These are phyloP conservation scores for Microctenopoma steveboyesi DNA, from an alignment of 2,797 vertebrate genomes.

Conservation along the genomic window DNA sequence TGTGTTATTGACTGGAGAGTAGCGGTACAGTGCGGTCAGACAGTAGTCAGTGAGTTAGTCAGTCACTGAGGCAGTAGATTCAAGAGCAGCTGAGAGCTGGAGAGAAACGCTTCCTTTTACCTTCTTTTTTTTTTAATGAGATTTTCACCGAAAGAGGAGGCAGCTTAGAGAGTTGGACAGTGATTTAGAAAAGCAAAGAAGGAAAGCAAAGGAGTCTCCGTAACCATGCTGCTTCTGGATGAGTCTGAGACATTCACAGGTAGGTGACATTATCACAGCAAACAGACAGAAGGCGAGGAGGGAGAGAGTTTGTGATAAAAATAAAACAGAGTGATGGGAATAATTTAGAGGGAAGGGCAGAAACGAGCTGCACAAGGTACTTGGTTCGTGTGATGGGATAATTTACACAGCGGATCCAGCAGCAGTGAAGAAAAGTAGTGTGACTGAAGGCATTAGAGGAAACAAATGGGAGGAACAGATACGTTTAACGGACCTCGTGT, in stretches of 20 bases:
- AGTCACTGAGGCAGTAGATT: conserved; percentile 52
- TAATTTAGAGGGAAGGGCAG: too few species aligned
- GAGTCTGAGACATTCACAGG: conserved; percentile 76
- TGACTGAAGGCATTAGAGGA: background rate
- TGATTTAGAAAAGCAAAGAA: conserved; percentile 11
- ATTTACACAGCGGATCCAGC: background rate
- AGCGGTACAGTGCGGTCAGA: conserved; percentile 21
- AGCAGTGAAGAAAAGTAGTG: too few species aligned
- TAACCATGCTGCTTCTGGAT: conserved; percentile 79
- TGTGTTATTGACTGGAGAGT: conserved; percentile 46
- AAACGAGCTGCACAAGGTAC: background rate
- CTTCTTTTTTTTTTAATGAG: background rate
- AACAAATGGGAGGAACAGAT: background rate
- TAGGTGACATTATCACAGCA: conserved; percentile 45
- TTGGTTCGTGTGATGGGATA: background rate
- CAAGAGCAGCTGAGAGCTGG: conserved; percentile 15
- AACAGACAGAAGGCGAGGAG: background rate
- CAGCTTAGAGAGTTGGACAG: conserved; percentile 17
- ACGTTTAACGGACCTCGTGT: background rate
- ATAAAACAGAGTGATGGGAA: background rate
- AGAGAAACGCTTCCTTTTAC: background rate
- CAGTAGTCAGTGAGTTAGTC: conserved; percentile 50
- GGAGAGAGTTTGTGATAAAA: background rate
- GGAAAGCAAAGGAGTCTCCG: conserved; percentile 8
- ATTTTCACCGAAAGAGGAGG: conserved; percentile 3